These are phyloP conservation scores for Clamator glandarius DNA, from an alignment of 2,797 vertebrate species.

Conservation along the genomic window DNA sequence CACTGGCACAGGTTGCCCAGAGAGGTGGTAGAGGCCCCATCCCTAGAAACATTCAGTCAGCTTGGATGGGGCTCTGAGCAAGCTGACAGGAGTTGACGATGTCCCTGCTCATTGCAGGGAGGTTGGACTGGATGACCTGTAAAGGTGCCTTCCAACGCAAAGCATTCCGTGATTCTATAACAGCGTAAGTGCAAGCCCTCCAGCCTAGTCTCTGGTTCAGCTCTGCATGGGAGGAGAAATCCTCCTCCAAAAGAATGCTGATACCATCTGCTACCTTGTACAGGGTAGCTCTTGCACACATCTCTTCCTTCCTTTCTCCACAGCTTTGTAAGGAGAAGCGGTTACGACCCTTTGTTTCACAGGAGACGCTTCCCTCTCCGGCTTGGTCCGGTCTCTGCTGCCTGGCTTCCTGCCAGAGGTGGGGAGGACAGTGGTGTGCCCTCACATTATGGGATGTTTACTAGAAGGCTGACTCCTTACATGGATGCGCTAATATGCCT, in stretches of 20 bases:
- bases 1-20: not conserved
- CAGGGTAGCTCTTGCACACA: not conserved
- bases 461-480: rapidly evolving
- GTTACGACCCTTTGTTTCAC: not conserved
- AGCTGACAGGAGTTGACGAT: not conserved
- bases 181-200: not conserved
- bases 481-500: rapidly evolving
- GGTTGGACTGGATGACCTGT: not conserved
- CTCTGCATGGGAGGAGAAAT: not conserved
- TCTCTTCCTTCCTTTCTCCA: constrained; percentile 12
- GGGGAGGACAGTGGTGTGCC: rapidly evolving
- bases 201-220: not conserved
- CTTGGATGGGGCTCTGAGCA: not conserved
- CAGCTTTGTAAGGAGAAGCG: not conserved
- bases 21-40: not conserved
- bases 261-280: not conserved
- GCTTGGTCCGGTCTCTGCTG: rapidly evolving
- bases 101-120: not conserved
- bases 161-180: rapidly evolving
- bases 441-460: not conserved
- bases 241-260: not conserved
- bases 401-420: not conserved
- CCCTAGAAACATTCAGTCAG: not conserved
- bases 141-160: not conserved
- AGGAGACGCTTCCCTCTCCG: not conserved